These are phyloP conservation scores for Promerops cafer DNA, from an alignment of 2,113 vertebrate species.

Conservation along the genomic window DNA sequence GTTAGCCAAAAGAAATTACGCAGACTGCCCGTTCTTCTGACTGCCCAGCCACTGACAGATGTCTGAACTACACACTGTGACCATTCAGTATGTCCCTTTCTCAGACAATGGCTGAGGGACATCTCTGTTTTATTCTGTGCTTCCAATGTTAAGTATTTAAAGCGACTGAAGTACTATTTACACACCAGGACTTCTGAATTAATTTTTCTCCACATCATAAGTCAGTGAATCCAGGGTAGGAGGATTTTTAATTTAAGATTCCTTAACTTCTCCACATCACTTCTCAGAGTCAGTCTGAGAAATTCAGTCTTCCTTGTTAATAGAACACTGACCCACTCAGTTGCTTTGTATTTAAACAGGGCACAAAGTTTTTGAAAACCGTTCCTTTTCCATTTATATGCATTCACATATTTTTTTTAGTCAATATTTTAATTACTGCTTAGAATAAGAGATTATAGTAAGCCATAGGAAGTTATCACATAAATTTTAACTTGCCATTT, in stretches of 20 bases:
- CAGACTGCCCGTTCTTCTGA: neutral
- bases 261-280: neutral
- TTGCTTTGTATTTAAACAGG: neutral
- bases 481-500: conserved; percentile 83
- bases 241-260: neutral
- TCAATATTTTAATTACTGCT: neutral
- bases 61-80: neutral
- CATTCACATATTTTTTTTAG: neutral
- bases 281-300: neutral
- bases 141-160: neutral
- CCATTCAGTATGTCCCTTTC: neutral
- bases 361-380: neutral
- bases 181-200: neutral
- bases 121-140: neutral
- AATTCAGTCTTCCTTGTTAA: neutral
- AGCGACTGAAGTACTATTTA: neutral
- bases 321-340: neutral
- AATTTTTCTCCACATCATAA: neutral
- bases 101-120: neutral
- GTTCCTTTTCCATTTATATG: neutral
- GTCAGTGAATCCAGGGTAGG: neutral
- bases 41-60: neutral
- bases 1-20: neutral
- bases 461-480: neutral
- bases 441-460: neutral